Percentiles rank a stretch among this genome's conserved stretches.
These are phyloP conservation scores for Manis crassicaudata DNA, from an alignment of 2,797 vertebrate species.

Conservation along the genomic window DNA sequence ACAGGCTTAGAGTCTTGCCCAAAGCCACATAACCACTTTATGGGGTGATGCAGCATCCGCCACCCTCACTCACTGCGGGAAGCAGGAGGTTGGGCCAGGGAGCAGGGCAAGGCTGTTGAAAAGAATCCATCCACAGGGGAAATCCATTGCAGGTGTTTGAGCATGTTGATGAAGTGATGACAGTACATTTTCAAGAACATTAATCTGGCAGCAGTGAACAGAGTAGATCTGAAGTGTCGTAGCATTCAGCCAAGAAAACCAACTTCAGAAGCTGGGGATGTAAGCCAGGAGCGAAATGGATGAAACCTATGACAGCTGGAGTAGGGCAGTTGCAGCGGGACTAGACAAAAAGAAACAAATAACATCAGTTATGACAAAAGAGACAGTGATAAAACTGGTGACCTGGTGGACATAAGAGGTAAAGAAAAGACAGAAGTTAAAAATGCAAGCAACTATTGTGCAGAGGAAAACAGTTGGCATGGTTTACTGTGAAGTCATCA, in stretches of 20 bases:
- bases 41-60: not conserved
- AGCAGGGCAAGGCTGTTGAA: not conserved
- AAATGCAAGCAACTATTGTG: not conserved
- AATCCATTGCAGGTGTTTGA: not conserved
- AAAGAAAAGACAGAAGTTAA: not conserved
- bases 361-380: not conserved
- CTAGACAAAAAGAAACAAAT: not conserved
- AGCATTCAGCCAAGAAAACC: not conserved
- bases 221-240: not conserved
- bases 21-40: conserved; percentile 10
- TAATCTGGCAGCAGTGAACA: not conserved
- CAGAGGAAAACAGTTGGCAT: not conserved
- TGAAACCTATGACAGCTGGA: not conserved
- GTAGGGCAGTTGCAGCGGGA: not conserved
- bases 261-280: not conserved
- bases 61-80: not conserved
- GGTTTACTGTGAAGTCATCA: not conserved
- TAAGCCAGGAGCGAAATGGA: not conserved
- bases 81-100: not conserved
- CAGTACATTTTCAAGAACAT: not conserved
- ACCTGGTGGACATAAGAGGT: not conserved
- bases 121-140: not conserved
- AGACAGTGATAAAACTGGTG: not conserved
- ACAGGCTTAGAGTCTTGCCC: conserved; percentile 14
- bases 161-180: not conserved